Conservation (phyloP, 2,113 vertebrate species). For the Hucho hucho region DNA sequence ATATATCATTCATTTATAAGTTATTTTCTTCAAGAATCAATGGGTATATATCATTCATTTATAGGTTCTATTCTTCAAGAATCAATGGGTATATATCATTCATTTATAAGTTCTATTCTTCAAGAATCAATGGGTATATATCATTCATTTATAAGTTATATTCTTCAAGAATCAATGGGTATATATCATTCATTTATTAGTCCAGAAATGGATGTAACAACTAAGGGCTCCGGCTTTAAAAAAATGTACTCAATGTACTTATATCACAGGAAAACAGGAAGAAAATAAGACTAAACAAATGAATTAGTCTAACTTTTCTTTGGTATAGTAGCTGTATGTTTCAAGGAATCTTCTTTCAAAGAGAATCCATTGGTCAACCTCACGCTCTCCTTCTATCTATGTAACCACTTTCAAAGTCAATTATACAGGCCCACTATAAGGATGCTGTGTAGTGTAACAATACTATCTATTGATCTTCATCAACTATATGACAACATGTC, state of each 20-base stretch:
- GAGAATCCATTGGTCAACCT: constrained; percentile 37
- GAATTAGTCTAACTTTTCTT: constrained; percentile 45
- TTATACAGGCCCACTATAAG: constrained; percentile 12
- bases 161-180: too few species aligned
- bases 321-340: constrained; percentile 72
- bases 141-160: too few species aligned
- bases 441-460: neutral
- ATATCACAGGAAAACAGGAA: neutral
- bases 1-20: too few species aligned
- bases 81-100: too few species aligned
- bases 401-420: constrained; percentile 19
- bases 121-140: too few species aligned
- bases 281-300: constrained; percentile 20
- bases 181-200: too few species aligned
- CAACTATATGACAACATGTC: constrained; percentile 66
- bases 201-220: too few species aligned
- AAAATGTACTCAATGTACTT: neutral
- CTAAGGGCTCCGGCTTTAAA: too few species aligned
- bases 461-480: constrained; percentile 20
- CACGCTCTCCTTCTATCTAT: constrained; percentile 8
- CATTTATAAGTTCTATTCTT: too few species aligned
- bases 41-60: too few species aligned
- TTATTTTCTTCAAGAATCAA: too few species aligned
- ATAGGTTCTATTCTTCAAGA: too few species aligned
- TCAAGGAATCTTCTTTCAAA: constrained; percentile 48